Conservation (phyloP, 92 coral and sea anemone species). For the Epizoanthus stellaris region DNA sequence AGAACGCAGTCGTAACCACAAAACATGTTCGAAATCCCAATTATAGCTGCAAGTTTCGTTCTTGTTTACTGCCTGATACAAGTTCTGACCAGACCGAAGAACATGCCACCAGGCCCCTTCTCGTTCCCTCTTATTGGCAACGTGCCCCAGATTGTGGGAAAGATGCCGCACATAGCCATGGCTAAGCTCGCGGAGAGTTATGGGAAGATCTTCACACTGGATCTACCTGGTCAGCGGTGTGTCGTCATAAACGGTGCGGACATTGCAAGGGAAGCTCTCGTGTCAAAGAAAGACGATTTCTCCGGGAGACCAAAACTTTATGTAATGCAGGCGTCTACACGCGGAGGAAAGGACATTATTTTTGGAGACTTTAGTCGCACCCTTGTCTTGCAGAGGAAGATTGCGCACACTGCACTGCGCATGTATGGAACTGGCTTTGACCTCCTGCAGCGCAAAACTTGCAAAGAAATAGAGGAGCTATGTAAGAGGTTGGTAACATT, state of each 20-base stretch:
- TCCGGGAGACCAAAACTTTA: constrained; percentile 59
- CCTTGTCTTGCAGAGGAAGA: constrained; percentile 41
- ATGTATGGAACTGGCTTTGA: constrained; percentile 18
- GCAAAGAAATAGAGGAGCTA: constrained; percentile 17
- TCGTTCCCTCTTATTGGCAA: constrained; percentile 60
- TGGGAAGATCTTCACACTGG: constrained; percentile 57
- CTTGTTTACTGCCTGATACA: constrained; percentile 17
- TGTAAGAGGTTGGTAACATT: constrained; percentile 27
- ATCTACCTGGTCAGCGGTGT: constrained; percentile 54
- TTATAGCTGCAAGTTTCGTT: background rate
- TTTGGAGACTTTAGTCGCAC: constrained; percentile 60
- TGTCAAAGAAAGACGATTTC: constrained; percentile 64
- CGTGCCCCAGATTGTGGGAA: constrained; percentile 39
- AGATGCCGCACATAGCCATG: constrained; percentile 44
- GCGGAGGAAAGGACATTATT: constrained; percentile 60
- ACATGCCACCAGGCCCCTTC: constrained; percentile 69
- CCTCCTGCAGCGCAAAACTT: background rate
- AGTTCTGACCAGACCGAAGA: constrained; percentile 16
- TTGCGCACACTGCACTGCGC: constrained; percentile 27
- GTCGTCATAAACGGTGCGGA: constrained; percentile 62
- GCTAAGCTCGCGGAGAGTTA: constrained; percentile 53
- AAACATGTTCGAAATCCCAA: constrained; percentile 21
- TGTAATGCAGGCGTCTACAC: constrained; percentile 46
- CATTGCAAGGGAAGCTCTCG: constrained; percentile 61
- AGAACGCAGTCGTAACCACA: background rate